Conservation (phyloP, 2,888 invertebrate species). For the Hypomecis atomaria region DNA sequence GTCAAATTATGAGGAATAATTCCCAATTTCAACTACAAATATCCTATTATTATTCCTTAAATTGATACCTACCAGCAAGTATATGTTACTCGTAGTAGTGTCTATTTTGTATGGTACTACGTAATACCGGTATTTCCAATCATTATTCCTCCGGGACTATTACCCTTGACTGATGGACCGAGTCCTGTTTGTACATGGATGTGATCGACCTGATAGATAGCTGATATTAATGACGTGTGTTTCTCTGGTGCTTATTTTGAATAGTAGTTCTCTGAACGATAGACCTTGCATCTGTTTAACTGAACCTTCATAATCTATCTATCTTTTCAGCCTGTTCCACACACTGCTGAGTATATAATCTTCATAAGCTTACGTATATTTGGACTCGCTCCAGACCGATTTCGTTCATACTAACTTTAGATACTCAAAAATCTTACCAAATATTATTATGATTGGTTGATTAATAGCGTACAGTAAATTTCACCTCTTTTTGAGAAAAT, state of each 20-base stretch:
- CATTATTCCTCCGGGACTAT: slow-evolving; percentile 41
- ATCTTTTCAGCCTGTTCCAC: no score
- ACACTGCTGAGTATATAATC: no score
- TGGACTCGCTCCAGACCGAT: no score
- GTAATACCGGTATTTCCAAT: neutral
- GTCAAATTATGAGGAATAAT: slow-evolving; percentile 15
- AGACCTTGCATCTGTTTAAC: no score
- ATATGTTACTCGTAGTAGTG: neutral
- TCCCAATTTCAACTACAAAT: no score
- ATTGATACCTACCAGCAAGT: neutral
- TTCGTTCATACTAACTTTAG: no score
- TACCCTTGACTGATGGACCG: slow-evolving; percentile 57
- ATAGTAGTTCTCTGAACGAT: neutral
- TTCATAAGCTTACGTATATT: no score
- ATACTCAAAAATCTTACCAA: no score
- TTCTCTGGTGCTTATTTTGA: neutral
- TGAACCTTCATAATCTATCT: no score
- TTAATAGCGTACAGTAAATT: no score
- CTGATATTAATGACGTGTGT: slow-evolving; percentile 1
- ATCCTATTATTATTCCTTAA: neutral
- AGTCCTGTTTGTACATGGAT: slow-evolving; percentile 47
- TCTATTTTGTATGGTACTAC: slow-evolving; percentile 13
- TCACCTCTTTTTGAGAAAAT: no score
- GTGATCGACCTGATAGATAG: slow-evolving; percentile 17
- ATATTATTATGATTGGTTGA: no score